Evolutionary conservation across 2,888 invertebrate genomes (phyloP), one percentile per base, ranked within the genome.

Genomic region (Tricholauxania praeusta): DNA sequence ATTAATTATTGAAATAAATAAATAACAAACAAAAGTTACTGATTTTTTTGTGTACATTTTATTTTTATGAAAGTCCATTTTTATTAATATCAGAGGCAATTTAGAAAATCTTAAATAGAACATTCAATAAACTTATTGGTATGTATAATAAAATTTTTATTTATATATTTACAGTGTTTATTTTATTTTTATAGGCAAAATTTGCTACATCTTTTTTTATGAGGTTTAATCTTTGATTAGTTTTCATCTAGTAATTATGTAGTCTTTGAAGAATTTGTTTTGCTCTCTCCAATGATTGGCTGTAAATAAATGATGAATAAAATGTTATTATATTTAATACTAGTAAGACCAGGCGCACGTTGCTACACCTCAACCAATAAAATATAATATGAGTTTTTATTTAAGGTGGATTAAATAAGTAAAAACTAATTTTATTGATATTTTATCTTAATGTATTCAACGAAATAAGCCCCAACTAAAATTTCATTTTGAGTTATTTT

Each of bases 201-300:
- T 39, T 22, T 39, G 39, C 39, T 39, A 39, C 39, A 39, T 39
- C 5, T 1, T 39, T 32, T 39, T 39, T 39, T 39, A 39, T 8
- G 39, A 39, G 39, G 6, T 39, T 10, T 55, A 55, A n/a, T 17
- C n/a, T n/a, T n/a, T n/a, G n/a, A n/a, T 17, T 1, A 22, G 62
- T 15, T 62, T 62, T 12, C 28, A 72, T 79, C 77, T 84, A 85
- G 77, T 82, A 82, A 77, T 84, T 85, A 78, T 87, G 87, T 72
- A 87, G 82, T 79, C 86, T 83, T 83, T 85, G 86, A 68, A 87
- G 80, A 71, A 87, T 87, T 79, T 86, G 85, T 77, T 86, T 87
- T 60, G 86, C 84, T 77, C 86, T 86, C 71, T 87, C 87, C 78
- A 83, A 82, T 70, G 84, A 80, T 83, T 86, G 86, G 76, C 87